Base-by-base conservation (phyloP, 2,797 vertebrate genomes). In the Paguma larvata region DNA sequence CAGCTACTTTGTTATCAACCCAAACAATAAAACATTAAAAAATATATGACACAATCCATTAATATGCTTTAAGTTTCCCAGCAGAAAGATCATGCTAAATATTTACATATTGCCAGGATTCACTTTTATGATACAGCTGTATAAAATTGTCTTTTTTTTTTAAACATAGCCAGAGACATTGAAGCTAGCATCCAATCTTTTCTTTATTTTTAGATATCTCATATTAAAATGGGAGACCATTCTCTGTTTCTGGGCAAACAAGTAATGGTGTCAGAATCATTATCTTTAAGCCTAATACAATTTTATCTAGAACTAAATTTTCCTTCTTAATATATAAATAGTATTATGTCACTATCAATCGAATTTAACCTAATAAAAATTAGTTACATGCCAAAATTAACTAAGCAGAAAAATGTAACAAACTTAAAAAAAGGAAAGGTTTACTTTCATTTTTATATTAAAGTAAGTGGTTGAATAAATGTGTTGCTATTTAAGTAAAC, bases 291-390 rank as follows among this genome's bases (percentile, higher is more conserved):
- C 1, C 23, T 85, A 1, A 65, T 82, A 92, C 89, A 85, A 70
- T 88, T 93, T 91, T 84, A 84, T 30, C 16, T 84, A 62, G 32
- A 93, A 73, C 0, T 67, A 79, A 87, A 85, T 27, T 46, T 95
- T 30, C 32, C 53, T 73, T 77, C 38, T 77, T 84, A 97, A 77
- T 30, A 87, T 38, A 75, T 90, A 25, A 84, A 51, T 90, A 63
- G 9, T 53, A 90, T 41, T 91, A 48, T 41, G 62, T 1, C 18
- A 68, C 3, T 38, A 70, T 38, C 18, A 13, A 46, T 68, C 5
- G 95, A 90, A 95, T 51, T 75, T 89, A 86, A 72, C 0, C 18
- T 77, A 92, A 67, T 78, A 78, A 78, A 94, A 89, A 59, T 82
- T 79, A 84, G 23, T 73, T 88, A 46, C 70, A 70, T 77, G 79